Base-by-base conservation (phyloP, 2,888 invertebrate species). In the Meganola albula region DNA sequence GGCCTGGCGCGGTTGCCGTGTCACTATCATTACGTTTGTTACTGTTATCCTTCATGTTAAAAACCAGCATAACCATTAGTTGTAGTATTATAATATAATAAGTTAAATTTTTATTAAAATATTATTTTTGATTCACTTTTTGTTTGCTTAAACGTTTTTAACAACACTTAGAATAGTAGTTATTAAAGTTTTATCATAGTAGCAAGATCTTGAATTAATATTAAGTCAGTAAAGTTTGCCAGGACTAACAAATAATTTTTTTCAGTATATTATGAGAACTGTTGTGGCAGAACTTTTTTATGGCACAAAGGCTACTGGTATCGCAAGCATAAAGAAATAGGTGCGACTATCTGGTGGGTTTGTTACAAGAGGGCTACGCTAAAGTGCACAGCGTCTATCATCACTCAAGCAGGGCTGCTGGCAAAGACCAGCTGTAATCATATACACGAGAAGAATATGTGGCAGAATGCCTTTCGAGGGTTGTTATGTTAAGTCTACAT, bases 291-390 rank as follows among this genome's bases (percentile, higher is more conserved):
- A 27, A 50, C 47, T 1, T 52, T 53, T 20, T 40, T 52, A 7
- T 52, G 52, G 58, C 27, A 52, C 28, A 44, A 45, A 29, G 37
- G 42, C 1, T 52, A 50, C 27, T 57, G 61, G 43, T 67, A 57
- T 31, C 53, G 50, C 10, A 51, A 59, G 26, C 52, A 49, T 1
- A 53, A 55, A 3, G 44, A 36, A 2, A 46, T 51, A 10, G 58
- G 54, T 1, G 12, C 32, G 11, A 66, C 58, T 6, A 53, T 52
- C 9, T 53, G 63, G 56, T 69, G 68, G 69, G 53, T 58, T 5
- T 69, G 68, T 31, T 51, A 60, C 26, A 64, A 63, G 37, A 43
- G 59, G 2, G 49, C 58, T 2, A 44, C 50, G 2, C 40, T 41
- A 3, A 53, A 47, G 7, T 67, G 69, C 24, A 52, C 47, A 1